phyloP scores from a whole-genome alignment of 2,113 vertebrate species.

The Serinus canaria region DNA sequence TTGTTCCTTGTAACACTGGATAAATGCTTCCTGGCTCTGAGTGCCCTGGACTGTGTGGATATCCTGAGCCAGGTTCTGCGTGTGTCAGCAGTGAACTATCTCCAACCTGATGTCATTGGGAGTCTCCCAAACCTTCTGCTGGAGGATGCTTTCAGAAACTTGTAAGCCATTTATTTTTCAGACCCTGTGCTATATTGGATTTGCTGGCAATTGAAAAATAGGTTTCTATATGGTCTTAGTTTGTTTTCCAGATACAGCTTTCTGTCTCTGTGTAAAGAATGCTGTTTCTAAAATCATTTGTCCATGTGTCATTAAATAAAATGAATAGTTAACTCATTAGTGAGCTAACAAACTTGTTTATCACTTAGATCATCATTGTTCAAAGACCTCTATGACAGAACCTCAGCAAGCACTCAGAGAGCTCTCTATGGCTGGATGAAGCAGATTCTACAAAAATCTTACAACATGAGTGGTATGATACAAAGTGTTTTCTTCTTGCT shows the following conservation, averaged over 20 bases:
- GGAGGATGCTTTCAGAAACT: conserved; percentile 77
- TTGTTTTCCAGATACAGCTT: neutral
- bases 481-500: neutral
- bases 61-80: conserved; percentile 68
- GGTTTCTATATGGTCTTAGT: neutral
- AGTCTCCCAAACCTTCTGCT: conserved; percentile 65
- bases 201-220: neutral
- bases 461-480: conserved; percentile 60
- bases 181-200: neutral
- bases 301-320: neutral
- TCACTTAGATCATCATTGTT: conserved; percentile 74
- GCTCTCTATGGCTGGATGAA: conserved; percentile 80
- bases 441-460: conserved; percentile 55
- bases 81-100: conserved; percentile 59
- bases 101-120: conserved; percentile 65
- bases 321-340: neutral
- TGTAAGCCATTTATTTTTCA: conserved; percentile 67
- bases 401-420: conserved; percentile 66
- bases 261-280: neutral
- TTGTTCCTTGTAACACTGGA: conserved; percentile 74
- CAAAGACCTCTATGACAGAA: conserved; percentile 79
- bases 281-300: neutral
- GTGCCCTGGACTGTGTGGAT: conserved; percentile 73
- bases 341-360: neutral
- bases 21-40: conserved; percentile 72